These are phyloP conservation scores for Danio albolineatus DNA, from an alignment of 2,797 vertebrate species.

Conservation along the genomic window DNA sequence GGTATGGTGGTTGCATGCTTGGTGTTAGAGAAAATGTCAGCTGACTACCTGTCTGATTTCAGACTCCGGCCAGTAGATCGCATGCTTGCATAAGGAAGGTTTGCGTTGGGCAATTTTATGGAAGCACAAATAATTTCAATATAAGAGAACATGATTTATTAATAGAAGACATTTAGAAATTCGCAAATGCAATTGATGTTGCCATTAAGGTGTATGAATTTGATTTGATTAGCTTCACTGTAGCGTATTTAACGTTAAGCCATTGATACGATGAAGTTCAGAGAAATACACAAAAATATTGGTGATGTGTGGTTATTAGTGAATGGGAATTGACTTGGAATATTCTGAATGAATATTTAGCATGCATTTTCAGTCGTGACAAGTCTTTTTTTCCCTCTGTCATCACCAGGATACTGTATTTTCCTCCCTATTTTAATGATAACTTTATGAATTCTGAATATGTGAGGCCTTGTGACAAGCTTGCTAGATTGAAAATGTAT, in stretches of 20 bases:
- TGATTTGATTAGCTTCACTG: not conserved
- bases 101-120: not conserved
- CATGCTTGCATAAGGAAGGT: conserved; percentile 10
- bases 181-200: not conserved
- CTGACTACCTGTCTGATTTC: conserved; percentile 49
- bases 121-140: not conserved
- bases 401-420: not conserved
- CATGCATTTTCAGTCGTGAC: not conserved
- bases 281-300: not conserved
- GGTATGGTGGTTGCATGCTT: conserved; percentile 45
- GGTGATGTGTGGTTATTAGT: not conserved
- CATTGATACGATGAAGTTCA: not conserved
- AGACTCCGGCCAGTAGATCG: not conserved
- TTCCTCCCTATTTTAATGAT: not conserved
- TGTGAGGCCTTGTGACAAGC: not conserved
- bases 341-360: not conserved
- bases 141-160: not conserved
- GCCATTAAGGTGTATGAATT: not conserved
- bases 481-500: not conserved
- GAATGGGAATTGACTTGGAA: not conserved
- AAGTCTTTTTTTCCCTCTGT: not conserved
- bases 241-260: not conserved
- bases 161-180: not conserved
- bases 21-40: conserved; percentile 33
- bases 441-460: not conserved